A percentile compares a stretch with the other conserved stretches of the same genome.
Evolutionary conservation across 2,888 invertebrate species (phyloP).

Genomic region (Tetragonula carbonaria): DNA sequence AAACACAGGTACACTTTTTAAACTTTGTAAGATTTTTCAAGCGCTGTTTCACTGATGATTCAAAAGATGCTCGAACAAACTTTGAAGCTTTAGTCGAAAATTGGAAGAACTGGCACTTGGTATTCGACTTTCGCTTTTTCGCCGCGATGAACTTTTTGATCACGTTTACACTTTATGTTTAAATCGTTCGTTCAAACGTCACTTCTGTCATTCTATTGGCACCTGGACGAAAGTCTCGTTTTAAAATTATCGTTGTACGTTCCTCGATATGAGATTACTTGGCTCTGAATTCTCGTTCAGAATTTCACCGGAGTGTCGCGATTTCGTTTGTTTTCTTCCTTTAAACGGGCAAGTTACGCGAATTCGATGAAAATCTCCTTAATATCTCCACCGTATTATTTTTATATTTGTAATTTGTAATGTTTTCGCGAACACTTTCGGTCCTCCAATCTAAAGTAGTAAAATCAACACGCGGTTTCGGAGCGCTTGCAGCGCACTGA

Average conservation of each 20-base stretch:
- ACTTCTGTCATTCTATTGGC: conserved; percentile 28
- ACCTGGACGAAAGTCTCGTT: conserved; percentile 34
- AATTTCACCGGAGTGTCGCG: background rate
- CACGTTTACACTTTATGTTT: conserved; percentile 9
- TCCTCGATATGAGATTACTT: conserved; percentile 16
- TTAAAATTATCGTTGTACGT: conserved; percentile 27
- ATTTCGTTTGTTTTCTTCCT: background rate
- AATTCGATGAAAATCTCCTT: background rate
- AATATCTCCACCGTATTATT: no score
- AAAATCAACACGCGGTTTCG: conserved; percentile 62
- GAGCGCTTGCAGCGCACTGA: conserved; percentile 75
- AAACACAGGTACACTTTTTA: conserved; percentile 15
- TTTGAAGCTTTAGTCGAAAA: no score
- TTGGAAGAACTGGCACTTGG: no score
- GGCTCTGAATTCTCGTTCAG: background rate
- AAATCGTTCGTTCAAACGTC: conserved; percentile 2
- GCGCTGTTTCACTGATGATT: background rate
- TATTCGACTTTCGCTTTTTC: background rate
- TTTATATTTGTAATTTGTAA: background rate
- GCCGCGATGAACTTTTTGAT: conserved; percentile 14
- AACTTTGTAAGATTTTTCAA: background rate
- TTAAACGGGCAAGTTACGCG: background rate
- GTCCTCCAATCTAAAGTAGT: conserved; percentile 12
- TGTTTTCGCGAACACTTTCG: background rate
- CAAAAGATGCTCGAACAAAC: background rate